phyloP scores from a whole-genome alignment of 2,113 vertebrate species.

The Kobus ellipsiprymnus region DNA sequence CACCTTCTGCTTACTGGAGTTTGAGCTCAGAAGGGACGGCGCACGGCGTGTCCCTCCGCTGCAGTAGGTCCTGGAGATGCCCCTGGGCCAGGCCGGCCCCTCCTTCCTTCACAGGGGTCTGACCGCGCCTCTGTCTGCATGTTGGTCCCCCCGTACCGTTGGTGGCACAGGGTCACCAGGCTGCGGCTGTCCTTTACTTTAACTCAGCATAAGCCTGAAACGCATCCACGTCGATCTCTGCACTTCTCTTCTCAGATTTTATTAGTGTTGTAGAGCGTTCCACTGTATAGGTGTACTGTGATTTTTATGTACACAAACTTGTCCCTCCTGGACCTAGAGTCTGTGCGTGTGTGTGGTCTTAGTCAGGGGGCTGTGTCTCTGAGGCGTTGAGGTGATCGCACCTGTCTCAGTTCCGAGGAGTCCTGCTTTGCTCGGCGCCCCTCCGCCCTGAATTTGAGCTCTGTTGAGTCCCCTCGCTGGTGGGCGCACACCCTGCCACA shows the following conservation, averaged over 20 bases:
- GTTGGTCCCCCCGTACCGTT: fast-evolving
- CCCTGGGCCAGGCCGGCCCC: neutral
- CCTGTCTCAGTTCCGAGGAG: neutral
- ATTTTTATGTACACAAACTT: fast-evolving
- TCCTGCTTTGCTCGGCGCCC: fast-evolving
- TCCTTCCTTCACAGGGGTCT: neutral
- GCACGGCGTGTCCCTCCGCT: fast-evolving
- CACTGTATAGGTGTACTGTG: fast-evolving
- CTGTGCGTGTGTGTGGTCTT: too few species aligned
- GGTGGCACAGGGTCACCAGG: neutral
- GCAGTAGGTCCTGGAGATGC: fast-evolving
- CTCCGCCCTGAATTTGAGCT: fast-evolving
- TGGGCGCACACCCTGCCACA: fast-evolving
- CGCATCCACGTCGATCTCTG: fast-evolving
- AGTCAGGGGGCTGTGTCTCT: neutral
- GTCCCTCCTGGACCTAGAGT: neutral
- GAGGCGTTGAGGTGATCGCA: fast-evolving
- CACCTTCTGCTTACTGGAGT: neutral
- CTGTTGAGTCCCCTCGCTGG: fast-evolving
- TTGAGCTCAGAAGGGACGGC: fast-evolving
- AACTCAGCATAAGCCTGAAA: neutral
- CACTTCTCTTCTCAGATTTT: neutral
- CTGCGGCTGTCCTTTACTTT: neutral
- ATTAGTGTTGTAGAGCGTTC: neutral
- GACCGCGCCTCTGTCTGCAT: neutral